Conservation (phyloP, 2,888 invertebrate genomes). For the Meiosimyza decipiens region DNA sequence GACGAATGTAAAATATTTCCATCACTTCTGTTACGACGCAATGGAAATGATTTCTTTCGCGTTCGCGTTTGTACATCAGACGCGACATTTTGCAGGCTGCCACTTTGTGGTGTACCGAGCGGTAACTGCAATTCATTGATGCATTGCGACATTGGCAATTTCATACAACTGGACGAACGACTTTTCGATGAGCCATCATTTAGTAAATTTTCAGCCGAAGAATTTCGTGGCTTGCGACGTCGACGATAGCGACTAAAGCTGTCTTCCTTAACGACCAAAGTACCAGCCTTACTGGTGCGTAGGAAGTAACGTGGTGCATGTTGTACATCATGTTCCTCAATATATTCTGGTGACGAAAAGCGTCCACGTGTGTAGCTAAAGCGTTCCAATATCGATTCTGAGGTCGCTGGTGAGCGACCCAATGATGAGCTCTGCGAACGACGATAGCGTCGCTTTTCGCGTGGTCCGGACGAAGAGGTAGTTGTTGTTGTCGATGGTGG, state of each 20-base stretch:
- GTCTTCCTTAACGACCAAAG: constrained; percentile 69
- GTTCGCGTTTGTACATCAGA: constrained; percentile 24
- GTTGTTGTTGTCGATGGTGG: constrained; percentile 49
- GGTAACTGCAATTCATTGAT: neutral
- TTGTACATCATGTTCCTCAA: constrained; percentile 48
- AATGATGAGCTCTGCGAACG: constrained; percentile 57
- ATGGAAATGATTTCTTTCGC: constrained; percentile 42
- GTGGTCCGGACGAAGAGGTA: constrained; percentile 55
- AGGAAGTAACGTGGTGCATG: constrained; percentile 66
- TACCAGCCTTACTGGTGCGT: constrained; percentile 70
- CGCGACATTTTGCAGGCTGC: constrained; percentile 31
- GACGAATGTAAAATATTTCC: constrained; percentile 45
- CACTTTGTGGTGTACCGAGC: neutral
- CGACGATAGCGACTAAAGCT: constrained; percentile 61
- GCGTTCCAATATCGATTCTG: constrained; percentile 62
- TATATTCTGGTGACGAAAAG: constrained; percentile 62
- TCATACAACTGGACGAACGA: constrained; percentile 39
- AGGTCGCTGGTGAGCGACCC: constrained; percentile 49
- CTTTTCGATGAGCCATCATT: constrained; percentile 39
- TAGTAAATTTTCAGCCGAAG: constrained; percentile 54
- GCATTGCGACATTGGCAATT: neutral
- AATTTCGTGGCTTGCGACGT: constrained; percentile 56
- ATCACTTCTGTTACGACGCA: constrained; percentile 47
- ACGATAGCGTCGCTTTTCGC: constrained; percentile 61
- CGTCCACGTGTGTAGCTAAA: constrained; percentile 62